A percentile compares a stretch with the other conserved stretches of the same genome.
Evolutionary conservation across 2,113 vertebrate species (phyloP).

Genomic region (Chaetops frenatus): DNA sequence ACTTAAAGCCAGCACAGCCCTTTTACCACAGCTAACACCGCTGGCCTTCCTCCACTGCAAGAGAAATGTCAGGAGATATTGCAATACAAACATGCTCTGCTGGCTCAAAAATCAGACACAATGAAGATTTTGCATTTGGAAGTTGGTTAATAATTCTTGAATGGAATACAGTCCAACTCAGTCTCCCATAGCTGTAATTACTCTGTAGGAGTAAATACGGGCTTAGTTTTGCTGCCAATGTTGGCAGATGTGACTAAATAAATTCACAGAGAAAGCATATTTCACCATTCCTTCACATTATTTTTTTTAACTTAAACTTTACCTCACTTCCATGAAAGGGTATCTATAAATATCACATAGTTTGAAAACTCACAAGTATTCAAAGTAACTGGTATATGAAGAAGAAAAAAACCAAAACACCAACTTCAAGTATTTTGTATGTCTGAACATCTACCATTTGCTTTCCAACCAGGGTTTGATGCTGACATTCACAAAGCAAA

Average conservation of each 20-base stretch:
- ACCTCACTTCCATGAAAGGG: not conserved
- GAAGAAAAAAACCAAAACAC: not conserved
- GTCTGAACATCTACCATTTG: not conserved
- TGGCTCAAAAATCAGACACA: conserved; percentile 56
- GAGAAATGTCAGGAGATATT: conserved; percentile 12
- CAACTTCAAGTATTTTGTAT: not conserved
- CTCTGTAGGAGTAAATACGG: conserved; percentile 37
- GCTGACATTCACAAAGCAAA: conserved; percentile 14
- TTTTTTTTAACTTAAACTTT: conserved; percentile 2
- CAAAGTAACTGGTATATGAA: not conserved
- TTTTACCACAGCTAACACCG: conserved; percentile 1
- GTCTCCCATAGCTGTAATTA: conserved; percentile 40
- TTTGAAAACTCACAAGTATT: not conserved
- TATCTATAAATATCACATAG: conserved; percentile 1
- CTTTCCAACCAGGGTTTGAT: conserved; percentile 4
- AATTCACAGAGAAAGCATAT: not conserved
- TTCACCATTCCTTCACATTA: conserved; percentile 1
- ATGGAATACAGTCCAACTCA: conserved; percentile 1
- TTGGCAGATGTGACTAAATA: conserved; percentile 38
- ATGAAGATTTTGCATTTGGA: conserved; percentile 47
- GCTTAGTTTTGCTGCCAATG: not conserved
- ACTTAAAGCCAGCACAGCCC: not conserved
- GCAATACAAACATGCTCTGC: conserved; percentile 12
- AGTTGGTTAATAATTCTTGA: conserved; percentile 40
- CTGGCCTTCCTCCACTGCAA: not conserved